Evolutionary conservation across 2,888 invertebrate genomes (phyloP).

Genomic region (Apamea crenata): DNA sequence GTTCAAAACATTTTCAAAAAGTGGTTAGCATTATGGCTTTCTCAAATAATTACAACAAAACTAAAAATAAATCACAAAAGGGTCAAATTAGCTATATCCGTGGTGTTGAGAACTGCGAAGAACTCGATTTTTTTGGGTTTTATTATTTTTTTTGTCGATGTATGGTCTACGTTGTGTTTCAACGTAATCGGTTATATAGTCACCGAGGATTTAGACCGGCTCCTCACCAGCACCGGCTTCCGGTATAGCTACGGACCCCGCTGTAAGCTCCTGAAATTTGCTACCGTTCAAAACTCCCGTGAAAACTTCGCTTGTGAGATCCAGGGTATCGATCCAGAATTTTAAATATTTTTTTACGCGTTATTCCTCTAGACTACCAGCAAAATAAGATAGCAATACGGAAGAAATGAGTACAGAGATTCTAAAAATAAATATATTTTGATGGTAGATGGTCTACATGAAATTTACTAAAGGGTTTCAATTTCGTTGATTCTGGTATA

Average conservation of each 20-base stretch:
- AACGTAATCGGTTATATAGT: neutral
- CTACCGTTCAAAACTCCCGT: neutral
- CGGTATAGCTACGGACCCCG: slow-evolving; percentile 13
- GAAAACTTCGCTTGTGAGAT: neutral
- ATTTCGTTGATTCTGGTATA: neutral
- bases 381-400: neutral
- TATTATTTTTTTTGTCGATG: neutral
- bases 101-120: neutral
- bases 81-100: slow-evolving; percentile 8
- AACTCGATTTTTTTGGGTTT: neutral
- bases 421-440: neutral
- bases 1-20: neutral
- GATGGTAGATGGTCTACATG: no score
- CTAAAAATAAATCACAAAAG: slow-evolving; percentile 7
- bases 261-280: neutral
- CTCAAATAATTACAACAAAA: neutral
- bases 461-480: neutral
- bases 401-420: neutral
- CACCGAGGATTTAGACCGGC: neutral
- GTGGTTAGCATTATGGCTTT: neutral
- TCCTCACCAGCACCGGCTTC: slow-evolving; percentile 1
- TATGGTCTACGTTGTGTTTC: neutral
- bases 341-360: neutral
- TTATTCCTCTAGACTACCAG: no score
- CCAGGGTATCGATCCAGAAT: neutral